Conservation (phyloP, 2,888 invertebrate species). For the Phyllotreta striolata region DNA sequence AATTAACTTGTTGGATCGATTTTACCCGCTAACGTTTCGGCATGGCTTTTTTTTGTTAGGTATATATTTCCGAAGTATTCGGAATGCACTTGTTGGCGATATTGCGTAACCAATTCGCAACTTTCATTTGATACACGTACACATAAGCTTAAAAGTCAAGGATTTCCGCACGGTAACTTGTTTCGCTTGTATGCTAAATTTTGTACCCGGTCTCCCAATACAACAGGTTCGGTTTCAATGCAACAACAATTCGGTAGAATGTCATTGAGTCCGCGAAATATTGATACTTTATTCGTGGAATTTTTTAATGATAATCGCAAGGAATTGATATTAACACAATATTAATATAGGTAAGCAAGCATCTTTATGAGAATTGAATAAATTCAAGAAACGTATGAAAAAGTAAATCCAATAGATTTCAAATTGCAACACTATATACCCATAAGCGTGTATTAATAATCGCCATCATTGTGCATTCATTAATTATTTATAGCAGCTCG, state of each 20-base stretch:
- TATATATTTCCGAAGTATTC: conserved; percentile 16
- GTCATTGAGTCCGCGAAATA: too few relatives aligned
- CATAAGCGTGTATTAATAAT: background rate
- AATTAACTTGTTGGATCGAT: background rate
- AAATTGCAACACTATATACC: conserved; percentile 1
- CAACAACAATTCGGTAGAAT: too few relatives aligned
- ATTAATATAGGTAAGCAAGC: too few relatives aligned
- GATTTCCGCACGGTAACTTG: conserved; percentile 23
- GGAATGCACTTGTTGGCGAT: conserved; percentile 32
- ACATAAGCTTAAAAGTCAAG: conserved; percentile 41
- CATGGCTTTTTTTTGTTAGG: conserved; percentile 32
- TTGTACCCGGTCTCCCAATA: background rate
- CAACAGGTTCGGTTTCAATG: too few relatives aligned
- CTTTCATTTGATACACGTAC: conserved; percentile 37
- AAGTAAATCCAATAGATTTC: background rate
- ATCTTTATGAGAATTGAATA: too few relatives aligned
- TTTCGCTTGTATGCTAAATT: conserved; percentile 18
- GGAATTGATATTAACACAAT: too few relatives aligned
- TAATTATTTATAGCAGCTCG: conserved; percentile 4
- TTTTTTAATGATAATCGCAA: too few relatives aligned
- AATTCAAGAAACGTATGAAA: background rate
- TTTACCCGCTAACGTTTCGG: conserved; percentile 13
- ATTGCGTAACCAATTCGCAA: conserved; percentile 30
- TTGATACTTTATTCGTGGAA: too few relatives aligned
- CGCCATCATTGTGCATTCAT: background rate